A percentile compares a stretch with the other conserved stretches of the same genome.
Evolutionary conservation across 2,797 vertebrate genomes (phyloP).

Genomic region (Cetoscarus ocellatus): DNA sequence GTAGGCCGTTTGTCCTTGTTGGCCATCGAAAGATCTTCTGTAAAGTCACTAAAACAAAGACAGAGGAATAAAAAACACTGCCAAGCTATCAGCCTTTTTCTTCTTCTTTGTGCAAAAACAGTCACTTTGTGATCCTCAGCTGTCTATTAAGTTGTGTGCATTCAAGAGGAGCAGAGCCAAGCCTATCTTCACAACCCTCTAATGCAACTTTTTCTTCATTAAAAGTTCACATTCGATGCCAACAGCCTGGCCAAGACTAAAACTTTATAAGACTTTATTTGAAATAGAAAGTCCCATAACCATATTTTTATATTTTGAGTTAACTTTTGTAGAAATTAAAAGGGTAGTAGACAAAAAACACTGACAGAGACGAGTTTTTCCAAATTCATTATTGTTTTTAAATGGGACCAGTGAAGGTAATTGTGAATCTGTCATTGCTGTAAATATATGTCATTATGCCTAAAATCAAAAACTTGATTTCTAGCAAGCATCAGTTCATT

Average conservation of each 20-base stretch:
- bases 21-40: too few relatives aligned
- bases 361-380: not conserved
- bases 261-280: not conserved
- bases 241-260: not conserved
- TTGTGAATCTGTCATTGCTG: not conserved
- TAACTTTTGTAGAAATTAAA: not conserved
- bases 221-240: not conserved
- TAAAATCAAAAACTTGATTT: not conserved
- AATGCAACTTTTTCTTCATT: slow-evolving; percentile 1
- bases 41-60: not conserved
- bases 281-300: not conserved
- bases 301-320: not conserved
- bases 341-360: not conserved
- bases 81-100: not conserved
- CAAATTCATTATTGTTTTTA: not conserved
- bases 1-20: too few relatives aligned
- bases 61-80: not conserved
- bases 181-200: not conserved
- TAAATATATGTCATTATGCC: too few relatives aligned
- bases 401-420: not conserved
- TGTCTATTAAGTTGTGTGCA: not conserved
- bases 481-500: slow-evolving; percentile 16
- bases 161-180: not conserved
- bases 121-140: not conserved
- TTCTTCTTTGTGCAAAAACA: not conserved